Evolutionary conservation across 2,113 vertebrate species (phyloP), one percentile per base, ranked within the genome.

Genomic region (Echinops telfairi): DNA sequence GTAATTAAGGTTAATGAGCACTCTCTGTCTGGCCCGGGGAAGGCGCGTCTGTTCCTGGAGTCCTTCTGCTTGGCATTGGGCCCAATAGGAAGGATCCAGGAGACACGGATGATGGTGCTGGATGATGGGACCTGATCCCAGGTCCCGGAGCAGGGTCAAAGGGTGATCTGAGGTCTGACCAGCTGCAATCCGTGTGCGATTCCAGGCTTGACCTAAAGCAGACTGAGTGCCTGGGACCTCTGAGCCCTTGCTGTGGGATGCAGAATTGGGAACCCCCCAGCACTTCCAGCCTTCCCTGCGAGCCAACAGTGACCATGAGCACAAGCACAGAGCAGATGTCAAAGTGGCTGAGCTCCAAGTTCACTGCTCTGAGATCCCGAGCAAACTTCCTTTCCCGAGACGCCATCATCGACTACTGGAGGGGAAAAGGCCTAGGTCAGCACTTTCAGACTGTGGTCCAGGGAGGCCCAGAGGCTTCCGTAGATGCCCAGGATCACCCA

Each of bases 1-100:
- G 77, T 90, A 38, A 83, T 92, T 80, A 77, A 88, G 71, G 80
- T 68, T 86, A 90, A 95, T 76, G 80, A 62, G 38, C 78, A 10
- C 43, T 12, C 62, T 29, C 94, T 86, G 78, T 66, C 91, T 94
- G 95, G 83, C 62, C 33, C 36, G 68, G 6, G 83, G 19, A 68
- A 62, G 47, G 10, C 2, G 0, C 29, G 31, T 53, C 75, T 66
- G 71, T 11, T 73, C 75, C 60, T 27, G 10, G 29, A 91, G 38
- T 57, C 40, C 47, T 31, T 53, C 1, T 71, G 31, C 64, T 66
- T 93, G 86, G 86, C 91, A 38, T n/a, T 58, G 27, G 0, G 62
- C 79, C 53, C 53, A 22, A 68, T 12, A 0, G 0, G 38, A 75
- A 70, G 62, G 86, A 60, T 58, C 58, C 14, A 3, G 66, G 64